These are phyloP conservation scores for Melanostigma gelatinosum DNA, from an alignment of 2,113 vertebrate species.

Conservation along the genomic window DNA sequence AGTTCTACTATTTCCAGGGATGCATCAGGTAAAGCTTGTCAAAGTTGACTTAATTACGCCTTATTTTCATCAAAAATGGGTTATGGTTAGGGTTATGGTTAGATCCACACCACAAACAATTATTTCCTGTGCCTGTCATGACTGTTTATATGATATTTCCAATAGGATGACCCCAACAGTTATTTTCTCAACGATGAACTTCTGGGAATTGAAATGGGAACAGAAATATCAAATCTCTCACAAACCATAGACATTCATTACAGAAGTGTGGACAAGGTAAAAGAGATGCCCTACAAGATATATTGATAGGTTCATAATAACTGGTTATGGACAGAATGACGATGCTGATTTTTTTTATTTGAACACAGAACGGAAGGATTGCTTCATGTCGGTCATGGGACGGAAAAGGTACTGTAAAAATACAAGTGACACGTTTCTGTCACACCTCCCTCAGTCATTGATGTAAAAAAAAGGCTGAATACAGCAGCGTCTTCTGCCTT, in stretches of 20 bases:
- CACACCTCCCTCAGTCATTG: not conserved
- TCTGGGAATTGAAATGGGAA: slow-evolving; percentile 54
- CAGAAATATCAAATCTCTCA: slow-evolving; percentile 55
- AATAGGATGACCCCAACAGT: slow-evolving; percentile 9
- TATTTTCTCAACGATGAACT: slow-evolving; percentile 18
- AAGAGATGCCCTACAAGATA: not conserved
- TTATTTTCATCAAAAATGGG: no score
- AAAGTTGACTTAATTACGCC: not conserved
- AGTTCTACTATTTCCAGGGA: slow-evolving; percentile 30
- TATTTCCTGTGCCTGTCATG: not conserved
- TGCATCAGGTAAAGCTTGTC: slow-evolving; percentile 29
- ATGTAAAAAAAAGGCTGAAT: not conserved
- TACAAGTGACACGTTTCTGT: not conserved
- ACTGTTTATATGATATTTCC: not conserved
- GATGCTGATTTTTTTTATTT: not conserved
- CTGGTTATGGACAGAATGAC: not conserved
- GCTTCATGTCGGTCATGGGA: slow-evolving; percentile 54
- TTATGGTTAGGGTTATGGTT: no score
- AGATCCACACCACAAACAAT: no score
- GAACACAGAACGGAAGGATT: not conserved
- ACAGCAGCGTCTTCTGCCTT: not conserved
- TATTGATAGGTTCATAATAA: not conserved
- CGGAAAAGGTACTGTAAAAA: slow-evolving; percentile 27
- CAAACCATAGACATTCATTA: slow-evolving; percentile 38
- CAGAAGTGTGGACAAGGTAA: slow-evolving; percentile 39